Conservation (phyloP, 1,140 invertebrate genomes). For the Dinothrombium tinctorium region DNA sequence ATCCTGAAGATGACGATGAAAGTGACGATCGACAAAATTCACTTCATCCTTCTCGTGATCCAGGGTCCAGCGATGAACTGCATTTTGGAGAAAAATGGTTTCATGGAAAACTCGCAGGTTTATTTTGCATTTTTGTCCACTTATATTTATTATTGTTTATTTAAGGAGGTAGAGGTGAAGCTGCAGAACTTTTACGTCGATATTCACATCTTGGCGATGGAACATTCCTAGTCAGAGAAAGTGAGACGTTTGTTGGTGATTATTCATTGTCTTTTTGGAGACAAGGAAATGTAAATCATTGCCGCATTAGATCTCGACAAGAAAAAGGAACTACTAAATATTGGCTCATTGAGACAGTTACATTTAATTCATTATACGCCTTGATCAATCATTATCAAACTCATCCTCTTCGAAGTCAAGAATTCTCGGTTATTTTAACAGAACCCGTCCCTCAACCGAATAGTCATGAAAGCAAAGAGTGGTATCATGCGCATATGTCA, state of each 20-base stretch:
- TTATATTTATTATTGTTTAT: too few species aligned
- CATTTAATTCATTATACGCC: slow-evolving; percentile 76
- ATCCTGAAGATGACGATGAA: slow-evolving; percentile 27
- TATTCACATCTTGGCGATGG: slow-evolving; percentile 75
- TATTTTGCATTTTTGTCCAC: too few species aligned
- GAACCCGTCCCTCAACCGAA: slow-evolving; percentile 84
- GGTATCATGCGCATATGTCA: slow-evolving; percentile 62
- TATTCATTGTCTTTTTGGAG: slow-evolving; percentile 85
- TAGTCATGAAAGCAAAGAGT: slow-evolving; percentile 71
- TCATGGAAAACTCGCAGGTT: slow-evolving; percentile 31
- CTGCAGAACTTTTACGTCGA: slow-evolving; percentile 42
- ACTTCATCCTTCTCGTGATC: slow-evolving; percentile 3
- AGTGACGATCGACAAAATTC: slow-evolving; percentile 29
- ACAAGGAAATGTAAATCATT: slow-evolving; percentile 68
- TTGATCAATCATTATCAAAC: slow-evolving; percentile 72
- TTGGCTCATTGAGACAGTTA: slow-evolving; percentile 63
- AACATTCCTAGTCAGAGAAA: slow-evolving; percentile 78
- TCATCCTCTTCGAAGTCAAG: slow-evolving; percentile 58
- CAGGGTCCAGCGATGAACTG: slow-evolving; percentile 35
- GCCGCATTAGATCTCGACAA: slow-evolving; percentile 63
- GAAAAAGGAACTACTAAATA: slow-evolving; percentile 69
- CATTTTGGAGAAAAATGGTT: slow-evolving; percentile 93
- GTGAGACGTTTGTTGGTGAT: slow-evolving; percentile 86
- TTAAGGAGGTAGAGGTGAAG: slow-evolving; percentile 34
- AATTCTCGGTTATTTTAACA: slow-evolving; percentile 60